Evolutionary conservation across 2,888 invertebrate species (phyloP).

Genomic region (Torymus aiolomorphi): DNA sequence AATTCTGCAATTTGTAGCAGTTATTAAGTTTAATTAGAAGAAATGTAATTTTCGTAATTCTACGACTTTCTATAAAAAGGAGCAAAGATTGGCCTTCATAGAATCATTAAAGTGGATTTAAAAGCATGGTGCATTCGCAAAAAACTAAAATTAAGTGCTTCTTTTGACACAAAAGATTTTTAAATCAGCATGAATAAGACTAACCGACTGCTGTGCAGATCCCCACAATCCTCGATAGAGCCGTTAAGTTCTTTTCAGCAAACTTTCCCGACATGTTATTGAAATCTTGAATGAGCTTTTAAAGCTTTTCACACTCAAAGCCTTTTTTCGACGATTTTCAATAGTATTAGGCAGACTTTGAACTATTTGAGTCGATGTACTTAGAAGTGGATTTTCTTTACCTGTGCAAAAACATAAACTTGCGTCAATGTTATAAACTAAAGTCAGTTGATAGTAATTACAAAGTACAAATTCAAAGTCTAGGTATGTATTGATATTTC

Average conservation of each 20-base stretch:
- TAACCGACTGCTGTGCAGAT: conserved; percentile 43
- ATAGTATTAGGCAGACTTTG: conserved; percentile 5
- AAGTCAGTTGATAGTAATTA: too few species aligned
- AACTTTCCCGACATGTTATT: conserved; percentile 40
- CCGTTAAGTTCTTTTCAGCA: conserved; percentile 35
- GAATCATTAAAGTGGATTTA: too few species aligned
- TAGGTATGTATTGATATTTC: too few species aligned
- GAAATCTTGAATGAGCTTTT: conserved; percentile 7
- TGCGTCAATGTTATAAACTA: not conserved
- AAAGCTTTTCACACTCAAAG: not conserved
- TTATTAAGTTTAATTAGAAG: too few species aligned
- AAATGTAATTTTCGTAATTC: not conserved
- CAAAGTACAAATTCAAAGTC: too few species aligned
- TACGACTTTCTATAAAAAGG: too few species aligned
- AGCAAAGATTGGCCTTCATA: too few species aligned
- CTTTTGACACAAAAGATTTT: not conserved
- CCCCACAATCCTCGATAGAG: conserved; percentile 44
- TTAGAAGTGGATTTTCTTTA: not conserved
- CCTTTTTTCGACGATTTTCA: conserved; percentile 2
- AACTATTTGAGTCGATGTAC: not conserved
- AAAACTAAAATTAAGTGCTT: too few species aligned
- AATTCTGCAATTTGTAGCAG: too few species aligned
- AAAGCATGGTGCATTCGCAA: too few species aligned
- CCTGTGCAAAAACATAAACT: not conserved
- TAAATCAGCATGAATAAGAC: conserved; percentile 1